Base-by-base conservation (phyloP, 2,888 invertebrate genomes). In the Cyrtodaria siliqua region DNA sequence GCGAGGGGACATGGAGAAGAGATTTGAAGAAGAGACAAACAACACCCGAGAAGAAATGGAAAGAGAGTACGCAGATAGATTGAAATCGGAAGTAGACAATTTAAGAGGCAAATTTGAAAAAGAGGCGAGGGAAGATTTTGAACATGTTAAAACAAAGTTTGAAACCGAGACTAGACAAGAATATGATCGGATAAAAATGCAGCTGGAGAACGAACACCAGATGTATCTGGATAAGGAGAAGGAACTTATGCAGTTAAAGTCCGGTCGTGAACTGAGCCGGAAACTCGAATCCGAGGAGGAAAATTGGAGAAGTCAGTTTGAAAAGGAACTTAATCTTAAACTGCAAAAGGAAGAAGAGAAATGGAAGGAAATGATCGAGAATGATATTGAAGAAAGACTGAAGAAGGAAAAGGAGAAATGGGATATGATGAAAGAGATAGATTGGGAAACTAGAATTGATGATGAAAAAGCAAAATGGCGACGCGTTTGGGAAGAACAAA, bases 301-400 rank as follows among this genome's bases (percentile, higher is more conserved):
- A 6, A 82, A 80, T 57, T 87, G 86, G 85, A 81, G 72, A 49
- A 56, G 50, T 33, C 70, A 82, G 44, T 73, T 80, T 69, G 84
- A 87, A 47, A 79, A 76, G 16, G 78, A 83, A 56, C 26, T 83
- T 8, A 56, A 67, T 24, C 60, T 55, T 27, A 71, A 67, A 40
- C 57, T 80, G 23, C 72, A 72, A 16, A 73, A 70, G 49, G 83
- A 83, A 60, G 78, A 76, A 63, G 63, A 76, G 49, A 75, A 76
- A 47, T 81, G 79, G 81, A 74, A 79, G 42, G 63, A 63, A 12
- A 68, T 74, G 70, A 72, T 74, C 12, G 77, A 82, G 50, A 72
- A 69, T 29, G 78, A 84, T 44, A 73, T 63, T 33, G 59, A 77
- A 60, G 42, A 63, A 40, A 72, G 74, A 60, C 60, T 80, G 53